Base-by-base conservation (phyloP, 2,113 vertebrate genomes). In the Dromas ardeola region DNA sequence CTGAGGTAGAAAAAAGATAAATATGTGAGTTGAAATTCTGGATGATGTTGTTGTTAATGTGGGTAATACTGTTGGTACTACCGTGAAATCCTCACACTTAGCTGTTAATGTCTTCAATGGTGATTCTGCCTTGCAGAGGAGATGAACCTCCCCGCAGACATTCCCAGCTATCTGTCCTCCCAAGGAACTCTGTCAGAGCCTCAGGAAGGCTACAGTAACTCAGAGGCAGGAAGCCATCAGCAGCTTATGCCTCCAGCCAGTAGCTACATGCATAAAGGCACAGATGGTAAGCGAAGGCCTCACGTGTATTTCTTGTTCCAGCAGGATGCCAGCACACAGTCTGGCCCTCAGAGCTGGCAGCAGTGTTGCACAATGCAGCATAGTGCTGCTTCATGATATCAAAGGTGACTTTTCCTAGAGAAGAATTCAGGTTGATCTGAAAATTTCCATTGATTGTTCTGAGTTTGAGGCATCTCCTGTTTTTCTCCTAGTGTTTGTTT, bases 131-230 rank as follows among this genome's bases (percentile, higher is more conserved):
- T 97, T 98, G 91, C 97, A 99, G 99, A 99, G 96, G 99, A 99
- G 93, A 98, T 99, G 98, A 99, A 99, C 97, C 97, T 99, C 81
- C 99, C 99, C 63, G 98, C 99, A 52, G 99, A 99, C 97, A 99
- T 99, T 96, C 99, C 99, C 93, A 99, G 99, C 98, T 99, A 99
- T 80, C 97, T 99, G 72, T 99, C 99, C 76, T 99, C 99, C 79
- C 99, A 99, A 92, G 99, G 99, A 63, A 99, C 99, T 4, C 95
- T 99, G 92, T 99, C 99, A 13, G 99, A 99, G 96, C 99, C 99
- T 7, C 99, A 99, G 97, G 99, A 99, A 94, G 99, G 99, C 78
- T 99, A 99, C 96, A 99, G 99, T 85, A 99, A 98, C 98, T 99
- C 99, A 0, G 99, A 99, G 96, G 99, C 99, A 13, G 99, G 99